phyloP scores from a whole-genome alignment of 2,113 vertebrate species.

The Microcebus jonahi region DNA sequence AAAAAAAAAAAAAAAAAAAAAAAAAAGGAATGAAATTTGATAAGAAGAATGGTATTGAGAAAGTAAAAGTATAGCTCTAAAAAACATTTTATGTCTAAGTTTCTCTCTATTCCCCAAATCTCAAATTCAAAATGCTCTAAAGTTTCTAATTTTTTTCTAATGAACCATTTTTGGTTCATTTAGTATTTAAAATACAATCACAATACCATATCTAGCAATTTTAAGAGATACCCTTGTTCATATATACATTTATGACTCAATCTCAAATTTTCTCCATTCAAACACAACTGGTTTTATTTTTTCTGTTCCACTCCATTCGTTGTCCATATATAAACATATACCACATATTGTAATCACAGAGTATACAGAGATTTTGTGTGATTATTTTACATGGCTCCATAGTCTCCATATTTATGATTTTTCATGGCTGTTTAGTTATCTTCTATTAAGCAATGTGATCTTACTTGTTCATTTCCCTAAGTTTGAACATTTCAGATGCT shows the following conservation, averaged over 20 bases:
- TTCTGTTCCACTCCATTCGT: neutral
- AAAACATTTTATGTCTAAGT: neutral
- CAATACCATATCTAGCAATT: neutral
- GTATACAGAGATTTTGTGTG: neutral
- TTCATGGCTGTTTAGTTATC: neutral
- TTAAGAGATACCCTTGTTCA: neutral
- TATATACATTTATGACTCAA: neutral
- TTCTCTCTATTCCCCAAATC: neutral
- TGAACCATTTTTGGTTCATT: neutral
- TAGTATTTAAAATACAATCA: neutral
- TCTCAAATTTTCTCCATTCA: neutral
- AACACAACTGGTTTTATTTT: neutral
- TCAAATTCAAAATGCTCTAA: conserved; percentile 25
- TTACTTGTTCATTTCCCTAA: neutral
- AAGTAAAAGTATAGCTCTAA: neutral
- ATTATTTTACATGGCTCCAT: neutral
- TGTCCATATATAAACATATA: neutral
- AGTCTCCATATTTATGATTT: neutral
- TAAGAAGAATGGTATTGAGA: neutral
- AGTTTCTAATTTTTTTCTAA: neutral
- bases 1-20: too few species aligned
- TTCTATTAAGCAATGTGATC: neutral
- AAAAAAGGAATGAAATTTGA: neutral
- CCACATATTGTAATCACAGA: neutral
- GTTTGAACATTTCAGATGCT: neutral